These are phyloP conservation scores for Hydrozoanthus tunicans DNA, from an alignment of 64 coral and sea anemone genomes.

Conservation along the genomic window DNA sequence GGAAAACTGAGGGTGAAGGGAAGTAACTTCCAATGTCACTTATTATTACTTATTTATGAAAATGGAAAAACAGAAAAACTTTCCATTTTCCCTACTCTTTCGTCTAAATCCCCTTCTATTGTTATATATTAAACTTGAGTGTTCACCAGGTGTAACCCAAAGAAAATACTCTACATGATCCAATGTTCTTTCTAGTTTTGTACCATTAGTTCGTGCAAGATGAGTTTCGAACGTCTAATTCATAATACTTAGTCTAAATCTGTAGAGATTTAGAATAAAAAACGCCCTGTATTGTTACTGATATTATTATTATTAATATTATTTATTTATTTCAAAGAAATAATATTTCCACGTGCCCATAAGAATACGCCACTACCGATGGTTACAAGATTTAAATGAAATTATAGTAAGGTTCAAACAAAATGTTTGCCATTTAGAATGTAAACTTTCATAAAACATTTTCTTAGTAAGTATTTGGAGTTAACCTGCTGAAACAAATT, in stretches of 20 bases:
- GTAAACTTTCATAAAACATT: too few relatives aligned
- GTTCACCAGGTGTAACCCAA: neutral
- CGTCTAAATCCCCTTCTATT: neutral
- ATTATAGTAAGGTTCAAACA: too few relatives aligned
- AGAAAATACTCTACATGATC: neutral
- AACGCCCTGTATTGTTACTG: neutral
- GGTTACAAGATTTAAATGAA: too few relatives aligned
- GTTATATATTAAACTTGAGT: neutral
- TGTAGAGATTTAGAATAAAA: neutral
- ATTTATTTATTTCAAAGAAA: neutral
- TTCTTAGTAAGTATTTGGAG: too few relatives aligned
- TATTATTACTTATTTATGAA: neutral
- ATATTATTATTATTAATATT: too few relatives aligned
- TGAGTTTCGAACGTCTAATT: neutral
- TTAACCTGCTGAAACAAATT: too few relatives aligned
- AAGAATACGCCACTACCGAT: too few relatives aligned
- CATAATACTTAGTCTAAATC: neutral
- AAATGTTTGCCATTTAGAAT: too few relatives aligned
- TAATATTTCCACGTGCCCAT: neutral
- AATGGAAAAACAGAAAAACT: neutral
- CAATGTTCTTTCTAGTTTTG: neutral
- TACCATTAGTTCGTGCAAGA: slow-evolving; percentile 19
- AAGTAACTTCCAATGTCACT: slow-evolving; percentile 28
- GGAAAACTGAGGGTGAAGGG: slow-evolving; percentile 68
- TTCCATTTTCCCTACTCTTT: neutral